Conservation (phyloP, 2,113 vertebrate genomes). For the Thymallus thymallus region DNA sequence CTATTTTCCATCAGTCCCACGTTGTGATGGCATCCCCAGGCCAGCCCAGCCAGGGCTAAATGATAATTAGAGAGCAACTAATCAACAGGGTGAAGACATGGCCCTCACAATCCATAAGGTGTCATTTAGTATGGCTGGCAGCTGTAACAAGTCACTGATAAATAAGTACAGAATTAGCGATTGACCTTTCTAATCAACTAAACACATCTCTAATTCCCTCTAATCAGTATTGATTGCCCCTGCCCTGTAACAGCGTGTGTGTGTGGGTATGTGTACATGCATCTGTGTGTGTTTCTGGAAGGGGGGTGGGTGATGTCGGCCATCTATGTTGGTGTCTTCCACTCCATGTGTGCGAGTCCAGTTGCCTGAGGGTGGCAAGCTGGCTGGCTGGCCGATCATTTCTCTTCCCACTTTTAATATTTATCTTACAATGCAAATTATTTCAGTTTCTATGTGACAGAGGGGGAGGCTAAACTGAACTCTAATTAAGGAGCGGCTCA, state of each 20-base stretch:
- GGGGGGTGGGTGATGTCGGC: slow-evolving; percentile 8
- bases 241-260: not conserved
- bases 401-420: no score
- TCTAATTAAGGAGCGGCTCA: slow-evolving; percentile 71
- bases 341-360: not conserved
- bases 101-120: slow-evolving; percentile 67
- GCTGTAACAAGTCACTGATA: slow-evolving; percentile 78
- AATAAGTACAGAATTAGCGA: slow-evolving; percentile 84
- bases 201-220: slow-evolving; percentile 78
- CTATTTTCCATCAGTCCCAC: not conserved
- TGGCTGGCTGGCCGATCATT: slow-evolving; percentile 19
- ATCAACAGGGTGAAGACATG: slow-evolving; percentile 61
- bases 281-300: slow-evolving; percentile 11
- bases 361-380: slow-evolving; percentile 22
- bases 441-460: slow-evolving; percentile 48
- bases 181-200: slow-evolving; percentile 86
- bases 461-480: slow-evolving; percentile 59
- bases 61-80: slow-evolving; percentile 63
- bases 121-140: slow-evolving; percentile 76
- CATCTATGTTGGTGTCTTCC: not conserved
- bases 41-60: slow-evolving; percentile 26
- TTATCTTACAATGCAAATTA: slow-evolving; percentile 41
- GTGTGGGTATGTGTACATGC: not conserved
- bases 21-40: slow-evolving; percentile 34
- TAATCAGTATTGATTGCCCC: slow-evolving; percentile 80